Evolutionary conservation across 2,888 invertebrate genomes (phyloP), one percentile per base, ranked within the genome.

Genomic region (Cantharis flavilabris): DNA sequence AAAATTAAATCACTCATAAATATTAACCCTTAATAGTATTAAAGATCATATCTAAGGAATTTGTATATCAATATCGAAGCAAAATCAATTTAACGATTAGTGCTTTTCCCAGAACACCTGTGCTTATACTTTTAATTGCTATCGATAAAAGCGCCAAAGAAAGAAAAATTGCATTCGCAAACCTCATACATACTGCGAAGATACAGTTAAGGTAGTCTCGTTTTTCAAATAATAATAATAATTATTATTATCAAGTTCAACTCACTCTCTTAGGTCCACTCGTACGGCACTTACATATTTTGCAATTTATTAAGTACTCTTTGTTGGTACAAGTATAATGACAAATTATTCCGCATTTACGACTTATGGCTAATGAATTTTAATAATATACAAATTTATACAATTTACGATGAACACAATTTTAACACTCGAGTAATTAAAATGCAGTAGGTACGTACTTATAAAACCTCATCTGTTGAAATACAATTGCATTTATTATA

Each of bases 361-460:
- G 78, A 83, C 82, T 85, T 83, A 83, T 82, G 82, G 83, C 84
- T 85, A 86, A 86, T 85, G 84, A 84, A 86, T 87, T 86, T 86
- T 86, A 86, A 86, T 86, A 84, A 83, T 82, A 85, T 85, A 85
- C 86, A 86, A 86, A 86, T 86, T 87, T 86, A 87, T 87, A 86
- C 86, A 86, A 86, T 86, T 87, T 84, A 79, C 81, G 82, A 83
- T 80, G 83, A 82, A 85, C 82, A 82, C 82, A 83, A 81, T 83
- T 82, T 83, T 81, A 82, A 80, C 80, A 82, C 83, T 82, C 81
- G 81, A 83, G 79, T 83, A 83, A 84, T 85, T 85, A 84, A 84
- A 83, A 83, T 81, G 82, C 83, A 83, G 82, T 81, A 83, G 81
- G 73, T 30, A 83, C 82, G 71, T 30, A 74, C 77, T 84, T 79